Conservation (phyloP, 2,113 vertebrate genomes). For the Osmerus eperlanus region DNA sequence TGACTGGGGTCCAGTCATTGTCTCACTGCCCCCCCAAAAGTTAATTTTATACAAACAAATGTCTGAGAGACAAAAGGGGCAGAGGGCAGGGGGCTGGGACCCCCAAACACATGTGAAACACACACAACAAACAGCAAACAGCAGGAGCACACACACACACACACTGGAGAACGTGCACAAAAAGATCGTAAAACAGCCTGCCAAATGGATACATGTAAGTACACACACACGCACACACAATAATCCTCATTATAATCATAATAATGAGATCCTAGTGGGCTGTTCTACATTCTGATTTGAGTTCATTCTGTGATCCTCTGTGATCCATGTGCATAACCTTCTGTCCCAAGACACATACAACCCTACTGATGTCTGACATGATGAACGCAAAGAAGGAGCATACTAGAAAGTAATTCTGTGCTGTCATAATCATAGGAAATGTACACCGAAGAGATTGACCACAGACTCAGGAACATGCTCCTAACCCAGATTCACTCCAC, state of each 20-base stretch:
- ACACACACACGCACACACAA: slow-evolving; percentile 7
- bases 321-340: not conserved
- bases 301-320: not conserved
- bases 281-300: not conserved
- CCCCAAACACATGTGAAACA: not conserved
- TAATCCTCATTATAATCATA: not conserved
- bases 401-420: no score
- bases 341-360: not conserved
- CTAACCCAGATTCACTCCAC: no score
- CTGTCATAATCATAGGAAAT: no score
- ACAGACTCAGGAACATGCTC: no score
- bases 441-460: no score
- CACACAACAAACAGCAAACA: not conserved
- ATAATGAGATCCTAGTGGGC: not conserved
- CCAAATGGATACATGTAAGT: not conserved
- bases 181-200: not conserved
- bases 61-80: slow-evolving; percentile 47
- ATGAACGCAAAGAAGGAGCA: no score
- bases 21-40: slow-evolving; percentile 59
- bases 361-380: no score
- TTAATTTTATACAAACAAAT: slow-evolving; percentile 73
- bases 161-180: slow-evolving; percentile 12
- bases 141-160: slow-evolving; percentile 9
- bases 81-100: slow-evolving; percentile 48
- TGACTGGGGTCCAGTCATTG: slow-evolving; percentile 75